Base-by-base conservation (phyloP, 2,113 vertebrate species). In the Callocephalon fimbriatum region DNA sequence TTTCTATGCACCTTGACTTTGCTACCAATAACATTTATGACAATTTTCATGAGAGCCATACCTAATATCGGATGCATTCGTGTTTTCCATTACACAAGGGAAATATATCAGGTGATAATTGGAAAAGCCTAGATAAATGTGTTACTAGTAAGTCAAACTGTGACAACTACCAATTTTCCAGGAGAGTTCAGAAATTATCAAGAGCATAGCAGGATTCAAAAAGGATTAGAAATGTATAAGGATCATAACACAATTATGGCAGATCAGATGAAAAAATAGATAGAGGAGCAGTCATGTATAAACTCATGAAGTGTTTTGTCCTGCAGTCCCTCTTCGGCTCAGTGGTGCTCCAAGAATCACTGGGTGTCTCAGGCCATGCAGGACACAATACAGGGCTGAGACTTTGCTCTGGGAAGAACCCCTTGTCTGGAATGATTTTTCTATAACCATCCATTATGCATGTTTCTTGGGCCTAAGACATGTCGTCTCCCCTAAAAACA, bases 131-230 rank as follows among this genome's bases (percentile, higher is more conserved):
- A 63, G 71, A 86, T 65, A 88, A 80, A 91, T 77, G 12, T 62
- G 83, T 87, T 78, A 40, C 58, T 88, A 63, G 74, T 73, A 76
- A 86, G 42, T 80, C 71, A 87, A 87, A 94, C 63, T 94, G 77
- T 83, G 84, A 87, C 80, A 91, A 95, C 94, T 95, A 90, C 48
- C 25, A 62, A 74, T 91, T 95, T 94, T 97, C 92, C 81, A 93
- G 54, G 67, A 0, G 6, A 90, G 67, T 81, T 95, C 71, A 91
- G 71, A 74, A 86, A 91, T 10, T 51, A 94, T 78, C 63, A 93
- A 88, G 63, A 80, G 40, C 74, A 40, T 48, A 91, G 80, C 29
- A 82, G 77, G 91, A 93, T 56, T 88, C 66, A 82, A 85, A 96
- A 95, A 80, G 70, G 92, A 90, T 95, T 96, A 88, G 86, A 95